phyloP scores from a whole-genome alignment of 2,113 vertebrate genomes.

The Agapornis roseicollis region DNA sequence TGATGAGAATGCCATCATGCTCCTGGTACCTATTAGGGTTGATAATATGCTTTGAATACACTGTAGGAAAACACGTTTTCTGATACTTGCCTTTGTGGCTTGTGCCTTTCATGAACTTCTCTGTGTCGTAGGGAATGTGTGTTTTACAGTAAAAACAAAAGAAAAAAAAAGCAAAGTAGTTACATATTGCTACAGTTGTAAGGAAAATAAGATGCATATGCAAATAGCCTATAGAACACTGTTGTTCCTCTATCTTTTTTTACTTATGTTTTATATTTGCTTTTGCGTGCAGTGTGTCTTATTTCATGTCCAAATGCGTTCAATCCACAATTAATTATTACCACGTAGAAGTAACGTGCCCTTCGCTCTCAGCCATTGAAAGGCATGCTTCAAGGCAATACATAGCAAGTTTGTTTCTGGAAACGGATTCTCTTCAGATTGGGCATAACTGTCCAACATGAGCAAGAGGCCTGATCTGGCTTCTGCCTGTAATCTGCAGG shows the following conservation, averaged over 20 bases:
- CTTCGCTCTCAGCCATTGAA: neutral
- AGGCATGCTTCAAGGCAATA: neutral
- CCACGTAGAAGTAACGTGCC: neutral
- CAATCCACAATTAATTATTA: neutral
- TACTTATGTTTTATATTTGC: neutral
- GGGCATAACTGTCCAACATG: too few relatives aligned
- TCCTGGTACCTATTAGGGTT: neutral
- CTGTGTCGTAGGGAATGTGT: neutral
- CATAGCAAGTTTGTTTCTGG: neutral
- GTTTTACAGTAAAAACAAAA: neutral
- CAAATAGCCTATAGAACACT: neutral
- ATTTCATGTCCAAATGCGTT: neutral
- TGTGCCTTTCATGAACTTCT: neutral
- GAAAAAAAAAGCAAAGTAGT: neutral
- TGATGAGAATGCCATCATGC: neutral
- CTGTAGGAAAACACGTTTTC: neutral
- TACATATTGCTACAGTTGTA: neutral
- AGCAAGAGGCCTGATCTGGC: neutral
- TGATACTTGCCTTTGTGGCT: neutral
- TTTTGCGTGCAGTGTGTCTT: accelerated
- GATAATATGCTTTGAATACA: neutral
- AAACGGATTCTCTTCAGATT: neutral
- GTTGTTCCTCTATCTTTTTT: neutral
- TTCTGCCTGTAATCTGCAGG: neutral
- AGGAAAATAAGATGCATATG: neutral